phyloP scores from a whole-genome alignment of 2,113 vertebrate genomes.

The Epinephelus moara region DNA sequence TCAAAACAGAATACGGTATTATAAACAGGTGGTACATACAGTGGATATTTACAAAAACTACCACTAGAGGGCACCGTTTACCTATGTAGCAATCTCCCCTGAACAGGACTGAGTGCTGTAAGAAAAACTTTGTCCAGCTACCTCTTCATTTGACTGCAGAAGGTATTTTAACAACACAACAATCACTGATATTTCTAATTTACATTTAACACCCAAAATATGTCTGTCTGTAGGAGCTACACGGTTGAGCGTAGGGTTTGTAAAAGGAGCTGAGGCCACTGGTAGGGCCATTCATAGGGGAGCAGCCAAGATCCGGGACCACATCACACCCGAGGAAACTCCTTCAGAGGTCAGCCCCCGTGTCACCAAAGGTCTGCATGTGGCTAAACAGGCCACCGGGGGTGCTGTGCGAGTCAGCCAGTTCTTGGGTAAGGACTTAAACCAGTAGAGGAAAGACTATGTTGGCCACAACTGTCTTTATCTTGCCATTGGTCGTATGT shows the following conservation, averaged over 20 bases:
- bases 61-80: slow-evolving; percentile 65
- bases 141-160: not conserved
- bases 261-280: slow-evolving; percentile 93
- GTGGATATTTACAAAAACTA: not conserved
- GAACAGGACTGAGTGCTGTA: not conserved
- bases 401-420: slow-evolving; percentile 94
- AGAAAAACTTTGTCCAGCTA: not conserved
- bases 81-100: not conserved
- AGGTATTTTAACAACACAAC: not conserved
- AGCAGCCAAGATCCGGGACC: slow-evolving; percentile 90
- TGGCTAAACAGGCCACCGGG: slow-evolving; percentile 90
- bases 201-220: not conserved
- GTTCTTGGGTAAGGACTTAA: slow-evolving; percentile 88
- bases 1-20: not conserved
- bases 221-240: slow-evolving; percentile 87
- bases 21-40: not conserved
- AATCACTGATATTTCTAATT: not conserved
- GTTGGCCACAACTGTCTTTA: not conserved
- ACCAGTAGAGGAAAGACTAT: not conserved
- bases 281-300: slow-evolving; percentile 93
- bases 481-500: not conserved
- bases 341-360: slow-evolving; percentile 91
- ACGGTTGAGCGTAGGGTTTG: slow-evolving; percentile 90
- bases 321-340: slow-evolving; percentile 93
- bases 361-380: slow-evolving; percentile 88